A percentile compares a stretch with the other conserved stretches of the same genome.
Evolutionary conservation across 2,113 vertebrate genomes (phyloP).

Genomic region (Nesoenas mayeri): DNA sequence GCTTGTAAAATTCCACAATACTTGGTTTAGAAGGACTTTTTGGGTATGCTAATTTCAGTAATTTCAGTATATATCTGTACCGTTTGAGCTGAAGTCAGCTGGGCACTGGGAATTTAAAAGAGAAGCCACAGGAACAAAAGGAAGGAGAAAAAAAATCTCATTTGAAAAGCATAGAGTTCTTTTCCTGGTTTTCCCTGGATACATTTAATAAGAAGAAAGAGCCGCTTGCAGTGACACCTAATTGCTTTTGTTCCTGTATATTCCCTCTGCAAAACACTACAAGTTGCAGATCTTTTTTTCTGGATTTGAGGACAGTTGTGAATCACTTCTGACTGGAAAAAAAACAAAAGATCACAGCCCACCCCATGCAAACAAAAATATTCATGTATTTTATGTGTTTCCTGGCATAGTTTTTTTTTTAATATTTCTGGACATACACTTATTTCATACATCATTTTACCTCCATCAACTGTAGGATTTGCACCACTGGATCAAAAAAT

Average conservation of each 20-base stretch:
- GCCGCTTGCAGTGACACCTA: not conserved
- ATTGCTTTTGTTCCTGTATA: constrained; percentile 38
- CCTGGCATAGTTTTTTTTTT: not conserved
- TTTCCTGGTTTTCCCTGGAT: constrained; percentile 7
- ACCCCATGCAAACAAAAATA: not conserved
- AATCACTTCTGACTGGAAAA: not conserved
- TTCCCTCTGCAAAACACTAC: not conserved
- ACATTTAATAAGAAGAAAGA: constrained; percentile 17
- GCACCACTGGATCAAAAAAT: not conserved
- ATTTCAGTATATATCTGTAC: not conserved
- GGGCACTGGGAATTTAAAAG: not conserved
- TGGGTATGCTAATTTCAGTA: not conserved
- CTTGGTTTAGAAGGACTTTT: not conserved
- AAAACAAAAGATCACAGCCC: not conserved
- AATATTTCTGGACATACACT: not conserved
- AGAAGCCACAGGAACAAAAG: not conserved
- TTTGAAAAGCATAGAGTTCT: not conserved
- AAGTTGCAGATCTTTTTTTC: not conserved
- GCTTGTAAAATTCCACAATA: not conserved
- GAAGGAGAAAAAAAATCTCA: not conserved
- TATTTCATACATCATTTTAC: not conserved
- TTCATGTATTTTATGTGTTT: not conserved
- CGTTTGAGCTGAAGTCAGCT: not conserved
- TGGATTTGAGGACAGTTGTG: not conserved
- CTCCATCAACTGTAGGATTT: not conserved